phyloP scores from a whole-genome alignment of 2,888 invertebrate genomes.

The Macaria notata region DNA sequence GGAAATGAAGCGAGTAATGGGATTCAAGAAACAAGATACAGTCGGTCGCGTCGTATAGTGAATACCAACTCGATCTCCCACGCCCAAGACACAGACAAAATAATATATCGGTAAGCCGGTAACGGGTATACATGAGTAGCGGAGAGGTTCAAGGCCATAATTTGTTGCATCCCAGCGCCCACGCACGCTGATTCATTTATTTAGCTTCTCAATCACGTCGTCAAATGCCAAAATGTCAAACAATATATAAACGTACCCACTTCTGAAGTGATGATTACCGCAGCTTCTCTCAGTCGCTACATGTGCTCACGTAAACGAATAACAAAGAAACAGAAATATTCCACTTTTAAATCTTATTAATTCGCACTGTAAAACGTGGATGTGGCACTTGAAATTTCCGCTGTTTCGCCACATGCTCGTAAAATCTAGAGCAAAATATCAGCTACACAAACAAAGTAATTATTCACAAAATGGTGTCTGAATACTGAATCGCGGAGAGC shows the following conservation, averaged over 20 bases:
- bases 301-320: neutral
- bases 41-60: constrained; percentile 25
- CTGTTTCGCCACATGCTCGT: constrained; percentile 8
- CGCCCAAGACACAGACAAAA: constrained; percentile 40
- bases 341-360: neutral
- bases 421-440: constrained; percentile 16
- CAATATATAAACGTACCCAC: constrained; percentile 10
- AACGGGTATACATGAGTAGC: constrained; percentile 43
- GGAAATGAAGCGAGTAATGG: constrained; percentile 21
- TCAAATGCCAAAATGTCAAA: constrained; percentile 55
- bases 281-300: neutral
- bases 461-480: constrained; percentile 9
- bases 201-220: constrained; percentile 55
- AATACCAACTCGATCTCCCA: constrained; percentile 48
- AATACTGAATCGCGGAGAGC: constrained; percentile 17
- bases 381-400: constrained; percentile 9
- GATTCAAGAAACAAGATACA: constrained; percentile 28
- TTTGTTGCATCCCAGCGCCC: constrained; percentile 70
- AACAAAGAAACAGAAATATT: too few relatives aligned
- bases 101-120: constrained; percentile 39
- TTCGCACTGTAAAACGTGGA: constrained; percentile 3
- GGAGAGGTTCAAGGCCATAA: constrained; percentile 65
- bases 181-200: constrained; percentile 64
- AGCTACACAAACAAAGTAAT: constrained; percentile 18
- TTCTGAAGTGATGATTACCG: constrained; percentile 4